Base-by-base conservation (phyloP, 2,888 invertebrate species). In the Orthosia cruda region DNA sequence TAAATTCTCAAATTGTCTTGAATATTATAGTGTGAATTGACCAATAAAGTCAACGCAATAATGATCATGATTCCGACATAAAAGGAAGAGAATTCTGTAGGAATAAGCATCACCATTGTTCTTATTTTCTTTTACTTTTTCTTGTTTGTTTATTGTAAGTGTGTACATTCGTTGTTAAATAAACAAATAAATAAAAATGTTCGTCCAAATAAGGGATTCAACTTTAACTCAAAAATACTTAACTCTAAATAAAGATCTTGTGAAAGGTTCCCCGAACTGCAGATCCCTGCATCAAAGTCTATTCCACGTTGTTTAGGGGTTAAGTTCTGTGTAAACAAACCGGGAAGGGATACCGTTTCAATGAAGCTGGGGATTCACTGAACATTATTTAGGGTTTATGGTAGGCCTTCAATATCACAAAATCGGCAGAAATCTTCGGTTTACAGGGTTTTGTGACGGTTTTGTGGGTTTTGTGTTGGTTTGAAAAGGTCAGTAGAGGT, bases 331-430 rank as follows among this genome's bases (percentile, higher is more conserved):
- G 54, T 74, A 71, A 71, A 81, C 70, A 78, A 61, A 18, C n/a
- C 20, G 13, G 47, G 45, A n/a, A 64, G 68, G 83, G 70, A 83
- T 83, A 73, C 55, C 32, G 20, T 70, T 78, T 50, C 57, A 18
- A 69, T 45, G 55, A 50, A 70, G 32, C 50, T 59, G 68, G 55
- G 40, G 40, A 63, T 61, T 78, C 69, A 73, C 16, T 55, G 52
- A 83, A 83, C 66, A 81, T 77, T 61, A 67, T 81, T 73, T 61
- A 69, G 58, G 68, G 72, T 81, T 71, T 65, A 68, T 18, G n/a
- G 66, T 49, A 49, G 32, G 45, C 26, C 18, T 66, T 69, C 54
- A 20, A 69, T 54, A 63, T 52, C 52, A 58, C 57, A n/a, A 18
- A 55, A 58, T 80, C 58, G n/a, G 55, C 50, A 72, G 54, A 71